A percentile compares a stretch with the other conserved stretches of the same genome.
Evolutionary conservation across 2,797 vertebrate genomes (phyloP).

Genomic region (Halcyon chelicuti): DNA sequence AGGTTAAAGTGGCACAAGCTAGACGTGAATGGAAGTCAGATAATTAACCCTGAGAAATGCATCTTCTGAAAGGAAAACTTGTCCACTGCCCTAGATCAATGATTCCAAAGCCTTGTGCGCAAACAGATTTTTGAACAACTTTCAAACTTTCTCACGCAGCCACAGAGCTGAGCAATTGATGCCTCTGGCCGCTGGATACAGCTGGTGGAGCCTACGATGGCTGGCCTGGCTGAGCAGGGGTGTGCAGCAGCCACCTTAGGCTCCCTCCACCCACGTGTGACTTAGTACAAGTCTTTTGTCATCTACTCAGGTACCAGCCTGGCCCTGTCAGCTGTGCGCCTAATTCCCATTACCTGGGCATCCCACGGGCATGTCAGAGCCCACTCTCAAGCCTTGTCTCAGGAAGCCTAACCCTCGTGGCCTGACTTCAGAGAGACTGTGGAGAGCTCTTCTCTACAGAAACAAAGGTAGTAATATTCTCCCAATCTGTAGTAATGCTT

Average conservation of each 20-base stretch:
- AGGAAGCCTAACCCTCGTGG: not conserved
- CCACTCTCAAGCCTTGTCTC: not conserved
- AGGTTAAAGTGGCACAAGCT: not conserved
- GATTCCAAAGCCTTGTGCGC: not conserved
- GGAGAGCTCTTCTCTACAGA: not conserved
- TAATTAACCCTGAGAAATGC: slow-evolving; percentile 37
- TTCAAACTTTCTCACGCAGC: slow-evolving; percentile 35
- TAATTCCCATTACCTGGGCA: not conserved
- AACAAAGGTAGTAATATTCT: not conserved
- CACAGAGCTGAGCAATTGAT: not conserved
- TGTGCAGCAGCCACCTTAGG: not conserved
- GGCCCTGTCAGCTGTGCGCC: fast-evolving
- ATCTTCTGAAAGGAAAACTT: slow-evolving; percentile 12
- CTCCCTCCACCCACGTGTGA: fast-evolving
- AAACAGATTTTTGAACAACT: not conserved
- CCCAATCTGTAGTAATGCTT: not conserved
- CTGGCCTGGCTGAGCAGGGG: not conserved
- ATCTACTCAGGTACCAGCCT: not conserved
- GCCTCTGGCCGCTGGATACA: not conserved
- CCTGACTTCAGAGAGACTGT: fast-evolving
- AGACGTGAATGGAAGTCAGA: slow-evolving; percentile 19
- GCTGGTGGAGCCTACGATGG: fast-evolving
- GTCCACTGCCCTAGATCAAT: not conserved
- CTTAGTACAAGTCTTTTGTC: not conserved
- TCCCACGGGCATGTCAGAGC: not conserved